phyloP scores from a whole-genome alignment of 2,797 vertebrate species.

The Gymnodraco acuticeps region DNA sequence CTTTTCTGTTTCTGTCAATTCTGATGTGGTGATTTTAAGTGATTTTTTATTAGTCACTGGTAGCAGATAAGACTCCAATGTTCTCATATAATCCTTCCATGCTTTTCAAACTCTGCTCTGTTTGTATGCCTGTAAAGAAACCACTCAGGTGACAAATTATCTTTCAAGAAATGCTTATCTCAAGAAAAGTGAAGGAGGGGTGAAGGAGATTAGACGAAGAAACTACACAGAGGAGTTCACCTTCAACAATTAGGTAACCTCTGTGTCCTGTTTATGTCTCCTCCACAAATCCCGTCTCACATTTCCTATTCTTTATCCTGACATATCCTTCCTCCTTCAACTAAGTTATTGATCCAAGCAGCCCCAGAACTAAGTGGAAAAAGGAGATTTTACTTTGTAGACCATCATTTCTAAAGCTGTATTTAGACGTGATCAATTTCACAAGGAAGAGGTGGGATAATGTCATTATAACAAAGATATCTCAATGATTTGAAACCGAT shows the following conservation, averaged over 20 bases:
- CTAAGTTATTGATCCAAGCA: constrained; percentile 10
- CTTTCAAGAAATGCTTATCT: constrained; percentile 57
- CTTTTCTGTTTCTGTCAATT: background rate
- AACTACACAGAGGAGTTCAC: constrained; percentile 35
- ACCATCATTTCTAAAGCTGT: background rate
- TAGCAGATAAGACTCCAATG: background rate
- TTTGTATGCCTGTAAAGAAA: constrained; percentile 30
- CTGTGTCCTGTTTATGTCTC: constrained; percentile 12
- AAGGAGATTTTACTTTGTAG: background rate
- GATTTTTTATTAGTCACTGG: background rate
- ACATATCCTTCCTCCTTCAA: background rate
- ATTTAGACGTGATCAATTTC: constrained; percentile 1
- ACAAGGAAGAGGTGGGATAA: background rate
- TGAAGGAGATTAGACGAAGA: constrained; percentile 34
- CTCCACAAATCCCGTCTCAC: constrained; percentile 22
- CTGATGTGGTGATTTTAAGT: background rate
- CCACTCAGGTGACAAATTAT: constrained; percentile 57
- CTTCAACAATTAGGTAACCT: constrained; percentile 22
- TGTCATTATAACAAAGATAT: constrained; percentile 10
- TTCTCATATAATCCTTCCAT: constrained; percentile 16
- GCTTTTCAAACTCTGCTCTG: constrained; percentile 18
- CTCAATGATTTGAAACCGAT: constrained; percentile 10
- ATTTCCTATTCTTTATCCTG: constrained; percentile 25
- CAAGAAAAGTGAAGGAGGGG: constrained; percentile 27
- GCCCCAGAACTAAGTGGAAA: background rate